These are phyloP conservation scores for Gonocerus acuteangulatus DNA, from an alignment of 2,888 invertebrate species.

Conservation along the genomic window DNA sequence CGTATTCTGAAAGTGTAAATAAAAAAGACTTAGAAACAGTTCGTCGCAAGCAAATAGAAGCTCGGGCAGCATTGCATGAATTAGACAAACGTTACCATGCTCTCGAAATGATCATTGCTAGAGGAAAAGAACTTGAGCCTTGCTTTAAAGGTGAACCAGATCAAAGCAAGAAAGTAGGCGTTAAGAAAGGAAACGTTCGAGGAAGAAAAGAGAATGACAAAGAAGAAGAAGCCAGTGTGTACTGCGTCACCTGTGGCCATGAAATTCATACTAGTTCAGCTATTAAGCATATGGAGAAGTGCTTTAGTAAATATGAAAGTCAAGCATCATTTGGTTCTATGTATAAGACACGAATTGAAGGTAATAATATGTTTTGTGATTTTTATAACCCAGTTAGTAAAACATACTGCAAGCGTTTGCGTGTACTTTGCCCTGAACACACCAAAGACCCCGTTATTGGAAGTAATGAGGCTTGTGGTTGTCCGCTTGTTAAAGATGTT, in stretches of 20 bases:
- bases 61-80: constrained; percentile 67
- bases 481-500: constrained; percentile 76
- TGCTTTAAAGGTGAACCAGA: constrained; percentile 56
- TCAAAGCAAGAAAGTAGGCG: constrained; percentile 6
- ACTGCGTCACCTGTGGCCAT: constrained; percentile 94
- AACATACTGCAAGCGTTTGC: constrained; percentile 90
- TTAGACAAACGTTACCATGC: constrained; percentile 63
- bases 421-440: constrained; percentile 95
- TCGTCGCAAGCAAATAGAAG: constrained; percentile 68
- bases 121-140: constrained; percentile 51
- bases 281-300: constrained; percentile 95
- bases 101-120: constrained; percentile 70
- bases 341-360: constrained; percentile 88
- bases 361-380: constrained; percentile 96
- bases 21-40: constrained; percentile 63
- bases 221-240: constrained; percentile 66
- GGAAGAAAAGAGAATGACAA: constrained; percentile 55
- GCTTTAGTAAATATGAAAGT: constrained; percentile 94
- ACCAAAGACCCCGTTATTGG: constrained; percentile 86
- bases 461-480: constrained; percentile 78
- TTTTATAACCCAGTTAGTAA: constrained; percentile 79
- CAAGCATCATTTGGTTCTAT: constrained; percentile 94
- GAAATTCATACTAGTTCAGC: constrained; percentile 88
- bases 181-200: background rate
- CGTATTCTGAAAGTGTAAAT: constrained; percentile 78